Evolutionary conservation across 2,113 vertebrate genomes (phyloP).

Genomic region (Cinclus cinclus): DNA sequence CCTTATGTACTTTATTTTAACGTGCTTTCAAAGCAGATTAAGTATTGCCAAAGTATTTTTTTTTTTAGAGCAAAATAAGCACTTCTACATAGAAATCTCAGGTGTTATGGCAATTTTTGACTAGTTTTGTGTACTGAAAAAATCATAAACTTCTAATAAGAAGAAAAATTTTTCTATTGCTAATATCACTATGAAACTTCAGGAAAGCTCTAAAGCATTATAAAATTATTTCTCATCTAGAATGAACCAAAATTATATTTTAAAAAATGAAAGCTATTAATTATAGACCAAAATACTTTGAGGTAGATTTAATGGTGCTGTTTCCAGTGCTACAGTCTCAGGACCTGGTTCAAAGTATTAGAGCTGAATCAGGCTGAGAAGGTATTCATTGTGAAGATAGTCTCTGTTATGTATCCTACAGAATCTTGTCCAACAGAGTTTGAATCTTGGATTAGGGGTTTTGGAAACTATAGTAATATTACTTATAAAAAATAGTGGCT

Average conservation of each 20-base stretch:
- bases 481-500: background rate
- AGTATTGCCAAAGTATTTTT: background rate
- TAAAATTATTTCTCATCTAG: background rate
- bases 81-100: background rate
- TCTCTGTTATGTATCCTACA: background rate
- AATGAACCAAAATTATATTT: background rate
- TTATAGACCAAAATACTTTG: background rate
- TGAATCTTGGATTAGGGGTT: background rate
- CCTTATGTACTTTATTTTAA: background rate
- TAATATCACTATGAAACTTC: background rate
- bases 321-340: background rate
- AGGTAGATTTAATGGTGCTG: background rate
- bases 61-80: background rate
- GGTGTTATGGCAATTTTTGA: background rate
- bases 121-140: background rate
- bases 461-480: background rate
- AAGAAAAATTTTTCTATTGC: background rate
- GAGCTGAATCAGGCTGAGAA: background rate
- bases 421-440: background rate
- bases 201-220: background rate
- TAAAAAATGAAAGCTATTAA: background rate
- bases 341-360: background rate
- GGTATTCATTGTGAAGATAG: background rate
- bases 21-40: background rate
- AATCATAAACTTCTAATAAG: background rate